Percentiles rank a stretch among this genome's conserved stretches.
phyloP scores from a whole-genome alignment of 2,797 vertebrate genomes.

The Dromococcyx pavoninus region DNA sequence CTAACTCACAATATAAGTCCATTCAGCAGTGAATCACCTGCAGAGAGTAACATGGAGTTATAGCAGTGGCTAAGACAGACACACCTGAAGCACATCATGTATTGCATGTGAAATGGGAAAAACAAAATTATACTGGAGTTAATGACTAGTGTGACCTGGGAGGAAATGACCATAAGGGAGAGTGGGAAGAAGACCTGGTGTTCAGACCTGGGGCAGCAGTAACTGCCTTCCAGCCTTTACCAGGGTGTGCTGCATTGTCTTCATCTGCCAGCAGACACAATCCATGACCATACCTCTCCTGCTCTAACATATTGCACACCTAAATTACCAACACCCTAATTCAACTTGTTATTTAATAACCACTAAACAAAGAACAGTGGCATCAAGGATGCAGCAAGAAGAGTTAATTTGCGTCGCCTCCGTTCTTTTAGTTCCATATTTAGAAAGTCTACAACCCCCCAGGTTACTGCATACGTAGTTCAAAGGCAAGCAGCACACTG shows the following conservation, averaged over 20 bases:
- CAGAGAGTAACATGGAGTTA: background rate
- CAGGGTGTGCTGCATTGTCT: background rate
- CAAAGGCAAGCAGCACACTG: background rate
- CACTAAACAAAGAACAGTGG: background rate
- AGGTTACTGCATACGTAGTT: background rate
- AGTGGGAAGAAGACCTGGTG: background rate
- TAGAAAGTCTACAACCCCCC: background rate
- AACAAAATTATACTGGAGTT: background rate
- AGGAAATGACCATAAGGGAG: background rate
- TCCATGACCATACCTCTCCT: background rate
- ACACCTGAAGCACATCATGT: background rate
- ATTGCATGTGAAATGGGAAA: background rate
- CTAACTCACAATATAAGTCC: background rate
- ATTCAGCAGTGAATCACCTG: background rate
- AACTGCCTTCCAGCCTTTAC: background rate
- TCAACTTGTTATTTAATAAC: background rate
- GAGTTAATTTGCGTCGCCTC: background rate
- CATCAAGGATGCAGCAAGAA: background rate
- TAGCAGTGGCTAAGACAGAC: background rate
- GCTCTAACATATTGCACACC: background rate
- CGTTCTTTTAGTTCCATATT: background rate
- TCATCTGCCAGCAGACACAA: background rate
- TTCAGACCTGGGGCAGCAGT: background rate
- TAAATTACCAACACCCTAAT: background rate
- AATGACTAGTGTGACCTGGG: background rate